Conservation (phyloP, 2,797 vertebrate genomes). For the Scolopax bukidnonensis region DNA sequence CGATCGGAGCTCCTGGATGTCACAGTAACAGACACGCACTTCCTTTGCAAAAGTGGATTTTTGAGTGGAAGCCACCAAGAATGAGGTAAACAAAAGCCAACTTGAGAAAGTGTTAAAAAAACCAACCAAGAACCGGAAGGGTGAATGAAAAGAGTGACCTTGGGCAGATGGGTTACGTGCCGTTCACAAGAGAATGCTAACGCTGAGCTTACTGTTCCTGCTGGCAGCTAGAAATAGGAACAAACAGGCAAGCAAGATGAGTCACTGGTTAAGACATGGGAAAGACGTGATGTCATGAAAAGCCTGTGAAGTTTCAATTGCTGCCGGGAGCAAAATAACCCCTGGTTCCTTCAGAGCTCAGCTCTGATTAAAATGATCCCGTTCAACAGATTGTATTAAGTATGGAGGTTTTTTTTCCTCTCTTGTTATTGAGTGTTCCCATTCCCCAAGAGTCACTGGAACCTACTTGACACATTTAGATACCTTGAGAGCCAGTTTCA, state of each 20-base stretch:
- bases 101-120: not conserved
- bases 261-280: conserved; percentile 72
- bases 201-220: conserved; percentile 59
- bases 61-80: not conserved
- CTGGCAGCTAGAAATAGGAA: conserved; percentile 77
- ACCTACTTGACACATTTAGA: not conserved
- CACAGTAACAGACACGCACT: not conserved
- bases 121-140: not conserved
- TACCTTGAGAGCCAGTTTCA: not conserved
- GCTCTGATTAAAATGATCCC: conserved; percentile 25
- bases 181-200: conserved; percentile 35
- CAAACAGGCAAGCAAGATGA: conserved; percentile 70
- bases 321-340: conserved; percentile 63
- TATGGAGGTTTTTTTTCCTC: rapidly evolving
- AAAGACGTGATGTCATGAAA: conserved; percentile 68
- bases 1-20: not conserved
- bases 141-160: not conserved
- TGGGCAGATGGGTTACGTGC: not conserved
- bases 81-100: not conserved
- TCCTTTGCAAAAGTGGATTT: not conserved
- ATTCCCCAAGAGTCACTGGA: not conserved
- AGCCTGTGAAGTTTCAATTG: conserved; percentile 60
- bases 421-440: not conserved
- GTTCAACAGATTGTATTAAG: conserved; percentile 17
- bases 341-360: conserved; percentile 35